These are phyloP conservation scores for Taenaris catops DNA, from an alignment of 2,888 invertebrate species.

Conservation along the genomic window DNA sequence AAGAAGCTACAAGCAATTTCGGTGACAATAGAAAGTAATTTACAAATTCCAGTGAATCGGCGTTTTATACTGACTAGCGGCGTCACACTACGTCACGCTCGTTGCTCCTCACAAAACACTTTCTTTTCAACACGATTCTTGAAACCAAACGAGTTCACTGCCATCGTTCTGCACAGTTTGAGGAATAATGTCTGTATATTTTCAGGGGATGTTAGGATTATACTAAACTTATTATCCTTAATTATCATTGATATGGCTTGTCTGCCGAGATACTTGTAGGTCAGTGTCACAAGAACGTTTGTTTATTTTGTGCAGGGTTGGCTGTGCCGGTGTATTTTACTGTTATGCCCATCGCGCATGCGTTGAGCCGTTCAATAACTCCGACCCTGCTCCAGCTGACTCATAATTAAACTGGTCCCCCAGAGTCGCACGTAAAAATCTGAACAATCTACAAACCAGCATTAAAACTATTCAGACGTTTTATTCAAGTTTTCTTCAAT, in stretches of 20 bases:
- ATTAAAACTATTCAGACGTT: no score
- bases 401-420: constrained; percentile 18
- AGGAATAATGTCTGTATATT: no score
- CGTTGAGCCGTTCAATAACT: constrained; percentile 63
- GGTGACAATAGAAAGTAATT: constrained; percentile 48
- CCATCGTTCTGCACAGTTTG: constrained; percentile 13
- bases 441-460: no score
- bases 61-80: constrained; percentile 39
- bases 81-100: constrained; percentile 59
- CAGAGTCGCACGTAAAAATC: constrained; percentile 1
- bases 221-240: constrained; percentile 6
- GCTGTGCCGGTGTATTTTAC: constrained; percentile 37
- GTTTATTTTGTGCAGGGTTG: constrained; percentile 61
- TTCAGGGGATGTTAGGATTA: no score
- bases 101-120: constrained; percentile 54
- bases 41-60: constrained; percentile 37
- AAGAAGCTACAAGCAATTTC: constrained; percentile 31
- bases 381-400: constrained; percentile 35
- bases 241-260: constrained; percentile 25
- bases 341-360: constrained; percentile 49
- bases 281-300: constrained; percentile 60
- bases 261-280: constrained; percentile 38
- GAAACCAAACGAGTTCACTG: constrained; percentile 17
- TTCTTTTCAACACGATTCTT: constrained; percentile 60
- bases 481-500: no score